phyloP scores from a whole-genome alignment of 2,797 vertebrate species.

The Podarcis siculus region DNA sequence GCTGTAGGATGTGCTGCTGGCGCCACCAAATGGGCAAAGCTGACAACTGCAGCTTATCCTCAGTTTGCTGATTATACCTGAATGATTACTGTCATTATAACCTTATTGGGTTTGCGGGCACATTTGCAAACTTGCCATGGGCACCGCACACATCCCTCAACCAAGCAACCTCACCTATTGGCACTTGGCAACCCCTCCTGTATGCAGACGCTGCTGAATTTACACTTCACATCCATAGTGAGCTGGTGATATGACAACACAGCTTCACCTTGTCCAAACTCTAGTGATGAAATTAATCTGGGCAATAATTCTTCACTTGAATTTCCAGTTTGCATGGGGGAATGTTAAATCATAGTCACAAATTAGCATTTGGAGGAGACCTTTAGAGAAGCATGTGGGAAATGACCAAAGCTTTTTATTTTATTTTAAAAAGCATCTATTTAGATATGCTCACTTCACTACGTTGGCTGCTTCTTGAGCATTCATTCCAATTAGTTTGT shows the following conservation, averaged over 20 bases:
- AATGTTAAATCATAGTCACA: neutral
- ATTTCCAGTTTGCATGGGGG: neutral
- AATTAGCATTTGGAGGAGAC: neutral
- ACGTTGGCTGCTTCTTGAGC: too few species aligned
- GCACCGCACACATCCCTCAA: neutral
- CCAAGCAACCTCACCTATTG: too few species aligned
- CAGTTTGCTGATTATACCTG: accelerated
- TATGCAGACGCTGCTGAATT: neutral
- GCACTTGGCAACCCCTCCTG: too few species aligned
- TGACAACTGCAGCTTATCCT: neutral
- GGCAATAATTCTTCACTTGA: neutral
- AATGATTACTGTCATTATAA: neutral
- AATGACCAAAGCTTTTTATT: constrained; percentile 53
- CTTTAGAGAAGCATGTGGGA: constrained; percentile 62
- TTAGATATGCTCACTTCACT: constrained; percentile 45
- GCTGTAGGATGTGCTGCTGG: neutral
- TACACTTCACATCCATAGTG: too few species aligned
- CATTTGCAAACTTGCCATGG: too few species aligned
- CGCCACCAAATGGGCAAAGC: constrained; percentile 26
- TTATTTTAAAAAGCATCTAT: constrained; percentile 36
- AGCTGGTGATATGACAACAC: too few species aligned
- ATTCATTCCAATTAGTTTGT: too few species aligned
- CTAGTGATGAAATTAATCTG: neutral
- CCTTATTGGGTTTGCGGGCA: too few species aligned
- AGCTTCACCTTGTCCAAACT: neutral